Evolutionary conservation across 2,888 invertebrate species (phyloP), one percentile per base, ranked within the genome.

Genomic region (Nephrocerus scutellatus): DNA sequence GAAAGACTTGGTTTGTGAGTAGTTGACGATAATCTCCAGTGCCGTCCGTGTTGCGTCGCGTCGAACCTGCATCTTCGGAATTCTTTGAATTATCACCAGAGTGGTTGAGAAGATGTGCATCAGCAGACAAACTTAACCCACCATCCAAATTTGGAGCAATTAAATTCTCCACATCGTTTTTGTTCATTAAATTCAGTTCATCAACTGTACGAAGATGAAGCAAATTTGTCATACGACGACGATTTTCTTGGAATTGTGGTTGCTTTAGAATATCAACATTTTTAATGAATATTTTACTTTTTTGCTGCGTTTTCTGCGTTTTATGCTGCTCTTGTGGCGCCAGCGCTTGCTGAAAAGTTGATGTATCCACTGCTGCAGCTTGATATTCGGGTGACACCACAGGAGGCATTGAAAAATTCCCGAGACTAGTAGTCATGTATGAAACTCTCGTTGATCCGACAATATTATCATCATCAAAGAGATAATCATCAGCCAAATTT

Each of bases 131-230:
- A n/a, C n/a, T n/a, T n/a, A n/a, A n/a, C n/a, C n/a, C n/a, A n/a
- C n/a, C n/a, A 15, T 62, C 62, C 5, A 61, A 49, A 43, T 63
- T 53, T 1, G 66, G 65, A 12, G 61, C 63, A 31, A 66, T 63
- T 9, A 67, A 43, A 40, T 63, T 63, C 49, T 64, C 62, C 14
- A 68, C 66, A 34, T 68, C 65, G 36, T 58, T 66, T 38, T 63
- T 60, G 25, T 66, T 65, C 63, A 68, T 64, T 21, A 68, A 49
- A 49, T 68, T 68, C 10, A 68, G 46, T 44, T 68, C 68, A 32
- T 68, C 68, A 1, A 68, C 68, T 1, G 68, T 68, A 15, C 68
- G 60, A 18, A 68, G 52, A 39, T 68, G 68, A 2, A 68, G 44
- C 0, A 47, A 48, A 25, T 51, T 53, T 5, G 62, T 62, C n/a